Base-by-base conservation (phyloP, 2,888 invertebrate species). In the Scaeva pyrastri region DNA sequence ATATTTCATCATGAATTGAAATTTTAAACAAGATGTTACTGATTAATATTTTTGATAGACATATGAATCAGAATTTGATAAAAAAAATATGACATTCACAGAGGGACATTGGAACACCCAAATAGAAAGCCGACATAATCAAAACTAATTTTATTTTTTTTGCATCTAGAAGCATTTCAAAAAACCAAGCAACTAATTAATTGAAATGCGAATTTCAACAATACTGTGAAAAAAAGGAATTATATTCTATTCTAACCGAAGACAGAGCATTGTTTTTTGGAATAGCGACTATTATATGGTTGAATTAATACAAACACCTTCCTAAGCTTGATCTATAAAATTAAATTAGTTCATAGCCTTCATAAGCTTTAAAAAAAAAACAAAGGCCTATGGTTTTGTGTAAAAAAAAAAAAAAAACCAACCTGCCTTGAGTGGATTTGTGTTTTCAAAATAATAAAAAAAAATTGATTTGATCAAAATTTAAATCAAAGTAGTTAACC, bases 311-410 rank as follows among this genome's bases (percentile, higher is more conserved):
- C 14, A 6, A 66, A 12, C 16, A 66, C 19, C 45, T 66, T 66
- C 48, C 45, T 45, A 45, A 48, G 16, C 48, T 48, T 48, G 66
- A 48, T 48, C 66, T 36, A 68, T 68, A 52, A 68, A 68, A 68
- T 2, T 52, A 39, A 68, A 68, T 52, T 68, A 52, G 68, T 68
- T 39, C 68, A 52, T 36, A 68, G 52, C 68, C 68, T 68, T 68
- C 68, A 50, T 66, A 3, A 36, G 14, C 2, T 45, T 8, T 31
- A 31, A 31, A 26, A 26, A 26, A 26, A 31, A 36, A 68, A 50
- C 52, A 68, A 52, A 68, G 23, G 68, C 68, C 68, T 68, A 68
- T 39, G 60, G 14, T 23, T 39, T 60, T 60, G 12, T 58, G 1
- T 10, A 21, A 19, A 19, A 48, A 10, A 19, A 10, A 66, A 48